Conservation (phyloP, 2,888 invertebrate genomes). For the Coremacera marginata region DNA sequence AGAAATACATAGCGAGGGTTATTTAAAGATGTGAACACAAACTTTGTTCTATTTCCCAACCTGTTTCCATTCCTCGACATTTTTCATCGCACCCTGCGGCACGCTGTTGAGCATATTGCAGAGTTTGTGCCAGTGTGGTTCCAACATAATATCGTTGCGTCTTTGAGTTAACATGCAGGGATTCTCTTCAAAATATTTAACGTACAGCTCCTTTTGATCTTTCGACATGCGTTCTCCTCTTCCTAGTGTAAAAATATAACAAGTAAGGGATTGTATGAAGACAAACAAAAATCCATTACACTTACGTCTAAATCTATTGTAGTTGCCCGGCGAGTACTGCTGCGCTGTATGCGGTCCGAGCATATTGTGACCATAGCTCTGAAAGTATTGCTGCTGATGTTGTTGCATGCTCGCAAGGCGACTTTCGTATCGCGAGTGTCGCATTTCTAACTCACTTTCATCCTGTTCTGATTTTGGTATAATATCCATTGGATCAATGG, state of each 20-base stretch:
- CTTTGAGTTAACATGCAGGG: slow-evolving; percentile 64
- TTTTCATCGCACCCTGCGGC: slow-evolving; percentile 64
- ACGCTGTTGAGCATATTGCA: slow-evolving; percentile 62
- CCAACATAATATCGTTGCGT: slow-evolving; percentile 61
- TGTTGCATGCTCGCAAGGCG: slow-evolving; percentile 48
- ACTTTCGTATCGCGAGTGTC: slow-evolving; percentile 48
- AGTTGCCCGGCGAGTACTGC: slow-evolving; percentile 60
- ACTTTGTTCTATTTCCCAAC: slow-evolving; percentile 18
- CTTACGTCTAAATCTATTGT: slow-evolving; percentile 62
- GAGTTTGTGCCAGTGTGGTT: slow-evolving; percentile 61
- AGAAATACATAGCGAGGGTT: background rate
- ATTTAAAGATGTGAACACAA: background rate
- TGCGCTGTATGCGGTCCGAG: slow-evolving; percentile 49
- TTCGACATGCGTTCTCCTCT: slow-evolving; percentile 66
- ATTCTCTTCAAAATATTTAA: slow-evolving; percentile 64
- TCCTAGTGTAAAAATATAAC: slow-evolving; percentile 49
- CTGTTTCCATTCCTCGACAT: slow-evolving; percentile 65
- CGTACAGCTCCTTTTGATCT: slow-evolving; percentile 63
- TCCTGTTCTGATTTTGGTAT: slow-evolving; percentile 62
- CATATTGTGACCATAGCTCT: slow-evolving; percentile 10
- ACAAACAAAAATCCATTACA: background rate
- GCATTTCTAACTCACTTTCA: slow-evolving; percentile 52
- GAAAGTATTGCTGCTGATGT: slow-evolving; percentile 46
- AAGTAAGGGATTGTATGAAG: background rate
- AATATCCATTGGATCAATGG: slow-evolving; percentile 65